These are phyloP conservation scores for Spinus olivaceus DNA, from an alignment of 2,797 vertebrate species.

Conservation along the genomic window DNA sequence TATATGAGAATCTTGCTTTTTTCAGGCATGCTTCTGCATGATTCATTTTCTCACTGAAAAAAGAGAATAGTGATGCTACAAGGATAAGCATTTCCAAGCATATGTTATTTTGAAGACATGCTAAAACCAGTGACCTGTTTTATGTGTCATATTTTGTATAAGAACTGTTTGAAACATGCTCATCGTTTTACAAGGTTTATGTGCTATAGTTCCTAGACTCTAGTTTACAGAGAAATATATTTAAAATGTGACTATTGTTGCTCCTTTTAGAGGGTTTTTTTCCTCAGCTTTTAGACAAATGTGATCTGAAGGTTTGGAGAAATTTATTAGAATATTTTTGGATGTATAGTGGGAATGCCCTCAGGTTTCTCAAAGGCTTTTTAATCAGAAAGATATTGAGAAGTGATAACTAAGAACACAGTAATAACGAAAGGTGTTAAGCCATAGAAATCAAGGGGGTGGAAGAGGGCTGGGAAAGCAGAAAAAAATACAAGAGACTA, in stretches of 20 bases:
- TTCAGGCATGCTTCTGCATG: not conserved
- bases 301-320: not conserved
- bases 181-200: not conserved
- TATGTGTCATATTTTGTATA: not conserved
- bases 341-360: not conserved
- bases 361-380: not conserved
- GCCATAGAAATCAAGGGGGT: not conserved
- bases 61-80: not conserved
- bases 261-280: not conserved
- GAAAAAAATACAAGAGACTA: not conserved
- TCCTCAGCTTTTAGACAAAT: constrained; percentile 5
- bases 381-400: not conserved
- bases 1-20: constrained; percentile 6
- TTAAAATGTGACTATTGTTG: not conserved
- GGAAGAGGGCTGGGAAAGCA: not conserved
- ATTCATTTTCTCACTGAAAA: not conserved
- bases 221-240: not conserved
- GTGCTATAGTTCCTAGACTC: not conserved
- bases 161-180: not conserved
- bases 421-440: constrained; percentile 17
- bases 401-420: not conserved
- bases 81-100: not conserved
- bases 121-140: not conserved
- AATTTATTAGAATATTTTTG: not conserved
- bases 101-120: not conserved